A percentile compares a stretch with the other conserved stretches of the same genome.
phyloP scores from a whole-genome alignment of 2,797 vertebrate genomes.

The Sparus aurata region DNA sequence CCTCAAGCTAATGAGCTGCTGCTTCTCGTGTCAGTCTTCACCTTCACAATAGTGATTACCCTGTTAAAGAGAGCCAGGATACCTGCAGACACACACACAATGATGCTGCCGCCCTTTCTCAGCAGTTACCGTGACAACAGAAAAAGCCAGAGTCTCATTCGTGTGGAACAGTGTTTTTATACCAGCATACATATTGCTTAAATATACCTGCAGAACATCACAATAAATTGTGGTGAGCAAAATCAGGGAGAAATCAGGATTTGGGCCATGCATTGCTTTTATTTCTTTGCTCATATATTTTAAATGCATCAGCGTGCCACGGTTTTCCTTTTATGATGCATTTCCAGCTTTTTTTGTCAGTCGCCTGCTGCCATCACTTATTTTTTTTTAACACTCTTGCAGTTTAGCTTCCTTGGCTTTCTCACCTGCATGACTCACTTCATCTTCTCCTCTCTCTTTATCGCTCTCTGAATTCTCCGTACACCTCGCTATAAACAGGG shows the following conservation, averaged over 20 bases:
- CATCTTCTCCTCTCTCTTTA: background rate
- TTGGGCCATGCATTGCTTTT: background rate
- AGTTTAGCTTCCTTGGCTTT: constrained; percentile 2
- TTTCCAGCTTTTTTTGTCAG: background rate
- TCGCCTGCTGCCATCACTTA: constrained; percentile 4
- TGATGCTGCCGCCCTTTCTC: constrained; percentile 13
- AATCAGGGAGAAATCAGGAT: background rate
- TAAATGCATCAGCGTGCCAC: background rate
- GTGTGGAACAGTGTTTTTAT: constrained; percentile 34
- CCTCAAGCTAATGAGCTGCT: constrained; percentile 68
- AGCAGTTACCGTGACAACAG: constrained; percentile 81
- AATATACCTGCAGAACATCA: constrained; percentile 4
- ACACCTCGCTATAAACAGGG: background rate
- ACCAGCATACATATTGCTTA: constrained; percentile 28
- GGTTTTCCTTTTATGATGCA: background rate
- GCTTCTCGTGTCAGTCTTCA: constrained; percentile 48
- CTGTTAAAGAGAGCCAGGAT: constrained; percentile 37
- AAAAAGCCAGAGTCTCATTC: constrained; percentile 47
- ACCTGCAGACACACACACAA: constrained; percentile 31
- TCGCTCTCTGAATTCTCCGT: constrained; percentile 7
- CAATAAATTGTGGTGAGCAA: background rate
- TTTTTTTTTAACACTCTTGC: background rate
- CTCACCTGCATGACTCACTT: background rate
- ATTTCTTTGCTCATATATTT: background rate
- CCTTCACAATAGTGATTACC: constrained; percentile 55